phyloP scores from a whole-genome alignment of 1,140 invertebrate genomes.

The Pseudoatta argentina region DNA sequence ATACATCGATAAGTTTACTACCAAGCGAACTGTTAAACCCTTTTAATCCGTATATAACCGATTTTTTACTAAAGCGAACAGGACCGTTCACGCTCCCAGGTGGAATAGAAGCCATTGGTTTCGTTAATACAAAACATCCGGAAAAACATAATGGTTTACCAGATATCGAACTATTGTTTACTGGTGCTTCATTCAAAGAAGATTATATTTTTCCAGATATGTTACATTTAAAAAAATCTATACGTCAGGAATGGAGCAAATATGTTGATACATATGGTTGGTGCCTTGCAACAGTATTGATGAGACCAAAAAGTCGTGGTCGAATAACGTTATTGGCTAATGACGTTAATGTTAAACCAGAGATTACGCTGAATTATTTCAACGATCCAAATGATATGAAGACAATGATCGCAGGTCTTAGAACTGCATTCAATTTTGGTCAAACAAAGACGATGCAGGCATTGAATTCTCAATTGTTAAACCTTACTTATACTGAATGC shows the following conservation, averaged over 20 bases:
- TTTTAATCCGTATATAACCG: slow-evolving; percentile 73
- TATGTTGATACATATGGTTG: slow-evolving; percentile 87
- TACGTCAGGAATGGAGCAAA: slow-evolving; percentile 87
- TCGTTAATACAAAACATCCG: slow-evolving; percentile 90
- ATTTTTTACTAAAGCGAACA: slow-evolving; percentile 86
- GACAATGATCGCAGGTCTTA: background rate
- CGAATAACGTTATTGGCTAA: background rate
- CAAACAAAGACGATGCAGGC: background rate
- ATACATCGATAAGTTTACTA: slow-evolving; percentile 71
- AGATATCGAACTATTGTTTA: slow-evolving; percentile 91
- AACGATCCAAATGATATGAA: background rate
- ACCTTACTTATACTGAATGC: background rate
- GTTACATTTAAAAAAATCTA: slow-evolving; percentile 73
- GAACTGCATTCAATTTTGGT: background rate
- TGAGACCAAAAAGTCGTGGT: slow-evolving; percentile 18
- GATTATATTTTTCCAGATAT: slow-evolving; percentile 79
- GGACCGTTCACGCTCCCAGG: slow-evolving; percentile 94
- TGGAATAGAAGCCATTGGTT: slow-evolving; percentile 91
- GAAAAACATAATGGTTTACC: slow-evolving; percentile 89
- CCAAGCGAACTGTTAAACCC: slow-evolving; percentile 87
- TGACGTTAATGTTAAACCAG: slow-evolving; percentile 8
- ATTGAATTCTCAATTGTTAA: background rate
- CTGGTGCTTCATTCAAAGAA: slow-evolving; percentile 86
- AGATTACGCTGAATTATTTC: background rate
- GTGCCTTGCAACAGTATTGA: background rate